Evolutionary conservation across 2,888 invertebrate species (phyloP), one percentile per base, ranked within the genome.

Genomic region (Prenolepis imparis): DNA sequence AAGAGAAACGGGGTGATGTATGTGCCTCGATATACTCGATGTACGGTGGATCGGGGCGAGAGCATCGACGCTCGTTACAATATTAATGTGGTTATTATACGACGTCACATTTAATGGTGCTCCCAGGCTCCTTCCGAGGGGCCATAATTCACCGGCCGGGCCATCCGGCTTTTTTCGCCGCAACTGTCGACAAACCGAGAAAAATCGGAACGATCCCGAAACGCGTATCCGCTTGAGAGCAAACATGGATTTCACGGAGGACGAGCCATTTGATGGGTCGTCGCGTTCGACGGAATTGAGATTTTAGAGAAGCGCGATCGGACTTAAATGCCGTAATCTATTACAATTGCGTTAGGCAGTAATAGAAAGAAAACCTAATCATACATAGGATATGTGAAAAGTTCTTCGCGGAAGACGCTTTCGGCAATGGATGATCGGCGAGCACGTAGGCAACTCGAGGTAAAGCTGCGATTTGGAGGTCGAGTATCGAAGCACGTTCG

Each of bases 31-130:
- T 86, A 84, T 87, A 75, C 48, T 52, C 67, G 64, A 77, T 75
- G 78, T 80, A 80, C 78, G 61, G 39, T 72, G 59, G 74, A 68
- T 59, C 82, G 57, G 70, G 68, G 73, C 83, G 84, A 80, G 85
- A 66, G 68, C 81, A 86, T 86, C 85, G 86, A 83, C 86, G 86
- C 88, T 89, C 84, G 89, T 90, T 91, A 87, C 89, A 87, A 90
- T 92, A 91, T 92, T 90, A 91, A 92, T 91, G 91, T 86, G 81
- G 88, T 89, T 91, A 91, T 92, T 91, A 91, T 91, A 90, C 91
- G 91, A 90, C 88, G 85, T 77, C 82, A 82, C 87, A 67, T 83
- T 89, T 86, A 88, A 89, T 88, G 87, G 88, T 70, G 82, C 87
- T 82, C 32, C 73, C 63, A 84, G 73, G 83, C 84, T 78, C 68